These are phyloP conservation scores for Boulengeromyrus knoepffleri DNA, from an alignment of 2,113 vertebrate genomes.

Conservation along the genomic window DNA sequence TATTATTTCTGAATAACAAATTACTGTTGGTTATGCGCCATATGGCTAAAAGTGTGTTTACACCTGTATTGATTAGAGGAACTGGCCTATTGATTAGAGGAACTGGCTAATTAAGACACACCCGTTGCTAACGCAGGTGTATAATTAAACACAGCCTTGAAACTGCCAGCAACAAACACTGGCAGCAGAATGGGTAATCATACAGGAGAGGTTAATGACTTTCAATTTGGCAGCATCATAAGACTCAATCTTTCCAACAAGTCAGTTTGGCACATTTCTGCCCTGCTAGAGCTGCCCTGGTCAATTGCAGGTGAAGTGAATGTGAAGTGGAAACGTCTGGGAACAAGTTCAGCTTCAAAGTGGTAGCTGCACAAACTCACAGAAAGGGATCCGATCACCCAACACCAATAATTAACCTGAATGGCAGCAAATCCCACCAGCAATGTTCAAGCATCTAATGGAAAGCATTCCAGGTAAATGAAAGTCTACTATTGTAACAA, in stretches of 20 bases:
- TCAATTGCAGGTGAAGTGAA: not conserved
- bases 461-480: not conserved
- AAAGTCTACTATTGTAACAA: not conserved
- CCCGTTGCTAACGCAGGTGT: not conserved
- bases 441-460: not conserved
- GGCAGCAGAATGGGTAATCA: not conserved
- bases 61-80: not conserved
- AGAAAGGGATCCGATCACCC: not conserved
- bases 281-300: not conserved
- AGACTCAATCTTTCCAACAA: not conserved
- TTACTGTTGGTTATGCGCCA: not conserved
- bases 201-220: not conserved
- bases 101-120: not conserved
- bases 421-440: not conserved
- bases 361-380: not conserved
- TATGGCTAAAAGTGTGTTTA: not conserved
- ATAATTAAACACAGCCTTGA: not conserved
- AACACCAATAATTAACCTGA: not conserved
- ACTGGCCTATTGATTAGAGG: not conserved
- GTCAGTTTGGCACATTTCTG: not conserved
- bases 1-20: not conserved
- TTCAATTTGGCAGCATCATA: not conserved
- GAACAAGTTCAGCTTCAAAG: not conserved
- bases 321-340: not conserved
- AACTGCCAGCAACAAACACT: not conserved